A percentile compares a stretch with the other conserved stretches of the same genome.
phyloP scores from a whole-genome alignment of 2,113 vertebrate species.

The Chloropsis hardwickii region DNA sequence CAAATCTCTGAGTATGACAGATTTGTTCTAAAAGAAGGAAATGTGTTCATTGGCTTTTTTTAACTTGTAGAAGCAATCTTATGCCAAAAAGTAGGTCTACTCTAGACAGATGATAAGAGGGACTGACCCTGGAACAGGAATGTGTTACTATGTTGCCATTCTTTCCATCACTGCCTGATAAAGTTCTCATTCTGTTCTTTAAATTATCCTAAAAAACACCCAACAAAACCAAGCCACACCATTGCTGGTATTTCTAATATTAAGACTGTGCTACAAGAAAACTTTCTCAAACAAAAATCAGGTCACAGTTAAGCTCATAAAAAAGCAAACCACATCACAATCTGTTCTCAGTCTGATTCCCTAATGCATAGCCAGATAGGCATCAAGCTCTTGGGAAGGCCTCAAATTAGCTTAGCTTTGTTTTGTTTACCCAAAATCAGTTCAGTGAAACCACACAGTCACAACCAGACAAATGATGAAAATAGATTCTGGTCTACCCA shows the following conservation, averaged over 20 bases:
- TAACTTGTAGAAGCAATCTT: background rate
- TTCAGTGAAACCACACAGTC: slow-evolving; percentile 2
- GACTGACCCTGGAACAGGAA: slow-evolving; percentile 25
- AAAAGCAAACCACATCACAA: slow-evolving; percentile 16
- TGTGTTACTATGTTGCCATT: background rate
- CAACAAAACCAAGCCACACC: background rate
- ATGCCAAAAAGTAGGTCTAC: slow-evolving; percentile 32
- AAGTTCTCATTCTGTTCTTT: background rate
- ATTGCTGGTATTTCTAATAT: background rate
- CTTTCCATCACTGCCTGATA: slow-evolving; percentile 16
- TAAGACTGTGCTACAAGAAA: background rate
- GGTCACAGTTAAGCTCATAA: slow-evolving; percentile 34
- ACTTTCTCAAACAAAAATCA: slow-evolving; percentile 2
- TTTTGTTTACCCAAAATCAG: slow-evolving; percentile 36
- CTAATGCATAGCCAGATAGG: slow-evolving; percentile 2
- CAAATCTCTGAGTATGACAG: background rate
- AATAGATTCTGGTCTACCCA: background rate
- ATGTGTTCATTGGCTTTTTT: background rate
- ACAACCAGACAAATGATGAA: background rate
- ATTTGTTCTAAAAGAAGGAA: slow-evolving; percentile 28
- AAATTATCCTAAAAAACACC: background rate
- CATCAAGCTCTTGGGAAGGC: slow-evolving; percentile 9
- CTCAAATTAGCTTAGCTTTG: slow-evolving; percentile 13
- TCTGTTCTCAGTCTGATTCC: slow-evolving; percentile 10
- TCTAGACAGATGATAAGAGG: slow-evolving; percentile 39